Conservation (phyloP, 2,797 vertebrate genomes). For the Eulemur albifrons region DNA sequence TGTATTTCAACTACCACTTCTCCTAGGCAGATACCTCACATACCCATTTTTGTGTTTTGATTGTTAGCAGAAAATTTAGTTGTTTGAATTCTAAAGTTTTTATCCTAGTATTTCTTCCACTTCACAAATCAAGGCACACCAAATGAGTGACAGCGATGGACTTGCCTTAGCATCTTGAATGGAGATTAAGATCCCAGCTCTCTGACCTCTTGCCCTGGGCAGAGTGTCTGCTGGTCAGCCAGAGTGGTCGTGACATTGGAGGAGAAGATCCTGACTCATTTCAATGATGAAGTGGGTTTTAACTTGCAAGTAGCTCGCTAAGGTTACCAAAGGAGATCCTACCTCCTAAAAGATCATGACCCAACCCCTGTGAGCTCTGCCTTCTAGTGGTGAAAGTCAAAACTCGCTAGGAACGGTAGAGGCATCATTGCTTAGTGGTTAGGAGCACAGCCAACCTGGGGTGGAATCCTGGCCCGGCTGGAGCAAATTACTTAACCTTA, state of each 20-base stretch:
- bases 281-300: not conserved
- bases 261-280: not conserved
- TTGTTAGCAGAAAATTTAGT: not conserved
- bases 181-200: not conserved
- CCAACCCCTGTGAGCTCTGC: not conserved
- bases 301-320: not conserved
- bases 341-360: not conserved
- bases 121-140: not conserved
- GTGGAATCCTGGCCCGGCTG: not conserved
- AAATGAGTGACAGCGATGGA: not conserved
- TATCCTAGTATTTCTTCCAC: not conserved
- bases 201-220: not conserved
- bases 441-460: not conserved
- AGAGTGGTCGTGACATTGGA: not conserved
- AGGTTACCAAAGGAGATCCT: not conserved
- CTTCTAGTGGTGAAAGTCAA: not conserved
- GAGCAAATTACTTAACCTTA: not conserved
- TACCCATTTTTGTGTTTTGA: constrained; percentile 12
- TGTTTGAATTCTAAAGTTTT: constrained; percentile 25
- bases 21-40: not conserved
- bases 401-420: not conserved
- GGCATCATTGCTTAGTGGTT: not conserved
- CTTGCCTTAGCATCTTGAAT: not conserved
- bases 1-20: not conserved
- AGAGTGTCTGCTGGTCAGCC: not conserved